Evolutionary conservation across 92 coral and sea anemone species (phyloP).

Genomic region (Anthopleura xanthogrammica): DNA sequence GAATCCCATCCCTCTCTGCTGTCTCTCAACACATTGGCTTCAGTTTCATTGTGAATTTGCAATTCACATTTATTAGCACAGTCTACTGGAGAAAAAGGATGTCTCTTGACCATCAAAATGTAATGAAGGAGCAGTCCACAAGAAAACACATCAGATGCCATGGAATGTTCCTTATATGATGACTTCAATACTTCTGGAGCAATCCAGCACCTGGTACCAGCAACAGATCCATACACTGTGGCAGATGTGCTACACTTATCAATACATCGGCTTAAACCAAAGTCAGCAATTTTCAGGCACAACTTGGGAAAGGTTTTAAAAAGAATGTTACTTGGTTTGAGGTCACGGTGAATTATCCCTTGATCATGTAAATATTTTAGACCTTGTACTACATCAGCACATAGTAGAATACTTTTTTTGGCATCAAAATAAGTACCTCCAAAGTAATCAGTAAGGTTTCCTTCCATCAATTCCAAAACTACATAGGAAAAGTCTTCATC

Average conservation of each 20-base stretch:
- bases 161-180: slow-evolving; percentile 1
- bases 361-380: background rate
- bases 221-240: background rate
- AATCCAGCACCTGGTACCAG: slow-evolving; percentile 7
- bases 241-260: slow-evolving; percentile 1
- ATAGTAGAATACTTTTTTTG: background rate
- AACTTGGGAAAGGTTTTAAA: background rate
- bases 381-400: background rate
- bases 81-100: slow-evolving; percentile 37
- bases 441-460: background rate
- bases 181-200: background rate
- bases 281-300: background rate
- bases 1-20: background rate
- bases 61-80: background rate
- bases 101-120: slow-evolving; percentile 34
- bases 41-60: slow-evolving; percentile 25
- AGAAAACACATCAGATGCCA: slow-evolving; percentile 41
- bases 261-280: background rate
- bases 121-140: slow-evolving; percentile 47
- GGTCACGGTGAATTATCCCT: background rate
- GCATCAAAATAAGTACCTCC: background rate
- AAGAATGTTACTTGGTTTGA: slow-evolving; percentile 1
- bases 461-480: slow-evolving; percentile 14
- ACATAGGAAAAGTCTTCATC: slow-evolving; percentile 1
- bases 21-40: slow-evolving; percentile 23